Percentiles rank a stretch among this genome's conserved stretches.
Evolutionary conservation across 2,797 vertebrate genomes (phyloP).

Genomic region (Dicrostonyx torquatus): DNA sequence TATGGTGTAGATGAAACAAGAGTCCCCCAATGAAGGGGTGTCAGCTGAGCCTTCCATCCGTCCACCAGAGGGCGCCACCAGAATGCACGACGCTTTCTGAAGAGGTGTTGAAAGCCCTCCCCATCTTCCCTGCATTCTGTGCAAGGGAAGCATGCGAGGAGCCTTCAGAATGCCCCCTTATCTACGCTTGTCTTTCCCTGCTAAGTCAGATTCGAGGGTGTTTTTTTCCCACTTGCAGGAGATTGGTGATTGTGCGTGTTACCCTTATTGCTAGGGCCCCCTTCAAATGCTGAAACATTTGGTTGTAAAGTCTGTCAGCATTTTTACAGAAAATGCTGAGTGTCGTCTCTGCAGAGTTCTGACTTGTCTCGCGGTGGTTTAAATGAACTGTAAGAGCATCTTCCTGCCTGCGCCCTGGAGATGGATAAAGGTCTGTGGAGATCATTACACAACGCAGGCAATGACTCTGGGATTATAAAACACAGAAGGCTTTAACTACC

Average conservation of each 20-base stretch:
- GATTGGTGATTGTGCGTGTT: neutral
- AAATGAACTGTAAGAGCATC: neutral
- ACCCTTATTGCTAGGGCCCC: neutral
- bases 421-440: neutral
- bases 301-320: neutral
- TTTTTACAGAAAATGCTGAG: slow-evolving; percentile 1
- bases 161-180: neutral
- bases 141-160: neutral
- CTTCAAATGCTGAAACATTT: neutral
- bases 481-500: neutral
- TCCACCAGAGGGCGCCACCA: slow-evolving; percentile 75
- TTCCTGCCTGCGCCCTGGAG: neutral
- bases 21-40: neutral
- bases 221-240: neutral
- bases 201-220: slow-evolving; percentile 1
- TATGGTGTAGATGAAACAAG: neutral
- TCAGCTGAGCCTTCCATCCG: neutral
- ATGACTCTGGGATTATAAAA: neutral
- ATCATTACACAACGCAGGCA: neutral
- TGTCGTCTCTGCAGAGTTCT: neutral
- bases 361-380: neutral
- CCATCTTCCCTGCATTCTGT: neutral
- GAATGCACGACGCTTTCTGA: neutral
- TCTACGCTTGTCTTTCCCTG: neutral
- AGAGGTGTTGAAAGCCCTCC: neutral